Evolutionary conservation across 2,113 vertebrate species (phyloP).

Genomic region (Alces alces): DNA sequence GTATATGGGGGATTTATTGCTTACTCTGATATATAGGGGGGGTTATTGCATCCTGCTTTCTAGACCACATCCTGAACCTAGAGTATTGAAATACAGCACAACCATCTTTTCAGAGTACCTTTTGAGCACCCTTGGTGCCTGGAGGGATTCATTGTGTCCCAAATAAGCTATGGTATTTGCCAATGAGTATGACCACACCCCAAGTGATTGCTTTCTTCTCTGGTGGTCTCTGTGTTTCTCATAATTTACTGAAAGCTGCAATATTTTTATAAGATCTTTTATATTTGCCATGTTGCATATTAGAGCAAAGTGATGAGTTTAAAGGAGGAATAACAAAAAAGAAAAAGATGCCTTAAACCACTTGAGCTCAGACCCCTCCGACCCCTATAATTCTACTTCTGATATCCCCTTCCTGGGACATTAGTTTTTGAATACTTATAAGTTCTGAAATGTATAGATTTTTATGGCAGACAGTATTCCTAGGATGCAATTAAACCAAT

Average conservation of each 20-base stretch:
- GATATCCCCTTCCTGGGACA: conserved; percentile 35
- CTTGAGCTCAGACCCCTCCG: neutral
- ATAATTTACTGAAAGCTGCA: conserved; percentile 54
- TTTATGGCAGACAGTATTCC: conserved; percentile 53
- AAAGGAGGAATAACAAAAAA: neutral
- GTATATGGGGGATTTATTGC: conserved; percentile 8
- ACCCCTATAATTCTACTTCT: neutral
- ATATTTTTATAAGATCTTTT: conserved; percentile 56
- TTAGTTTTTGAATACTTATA: conserved; percentile 34
- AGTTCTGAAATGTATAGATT: conserved; percentile 63
- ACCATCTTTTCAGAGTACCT: conserved; percentile 13
- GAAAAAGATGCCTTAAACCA: neutral
- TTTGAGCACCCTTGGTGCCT: neutral
- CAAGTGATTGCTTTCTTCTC: conserved; percentile 39
- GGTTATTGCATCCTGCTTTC: neutral
- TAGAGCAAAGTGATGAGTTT: neutral
- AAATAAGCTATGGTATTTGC: conserved; percentile 5
- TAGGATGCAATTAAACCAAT: conserved; percentile 59
- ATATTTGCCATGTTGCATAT: conserved; percentile 29
- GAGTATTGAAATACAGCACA: conserved; percentile 10
- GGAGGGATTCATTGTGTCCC: neutral
- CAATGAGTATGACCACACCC: neutral
- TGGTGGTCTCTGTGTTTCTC: conserved; percentile 37
- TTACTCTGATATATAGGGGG: neutral
- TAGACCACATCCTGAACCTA: conserved; percentile 47